These are phyloP conservation scores for Tenthredo scrophulariae DNA, from an alignment of 2,888 invertebrate genomes.

Conservation along the genomic window DNA sequence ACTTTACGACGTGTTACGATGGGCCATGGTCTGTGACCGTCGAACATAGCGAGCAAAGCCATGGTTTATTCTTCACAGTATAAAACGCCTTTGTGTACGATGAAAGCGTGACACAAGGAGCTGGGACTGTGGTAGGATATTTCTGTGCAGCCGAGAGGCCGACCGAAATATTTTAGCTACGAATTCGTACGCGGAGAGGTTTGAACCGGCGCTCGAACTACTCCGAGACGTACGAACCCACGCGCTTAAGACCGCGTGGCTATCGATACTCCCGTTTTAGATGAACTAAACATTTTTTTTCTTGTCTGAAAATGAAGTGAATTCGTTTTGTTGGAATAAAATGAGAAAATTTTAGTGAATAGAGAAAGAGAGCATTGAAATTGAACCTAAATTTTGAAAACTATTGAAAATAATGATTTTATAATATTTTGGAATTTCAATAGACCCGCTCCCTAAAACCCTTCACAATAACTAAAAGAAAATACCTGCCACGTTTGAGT, in stretches of 20 bases:
- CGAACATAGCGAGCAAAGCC: conserved; percentile 68
- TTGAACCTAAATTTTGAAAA: not conserved
- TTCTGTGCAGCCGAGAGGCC: not conserved
- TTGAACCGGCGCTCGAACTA: conserved; percentile 27
- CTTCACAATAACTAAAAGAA: too few species aligned
- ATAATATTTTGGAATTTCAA: too few species aligned
- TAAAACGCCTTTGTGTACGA: conserved; percentile 67
- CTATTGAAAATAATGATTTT: not conserved
- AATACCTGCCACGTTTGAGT: too few species aligned
- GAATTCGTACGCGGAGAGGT: conserved; percentile 11
- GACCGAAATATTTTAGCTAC: not conserved
- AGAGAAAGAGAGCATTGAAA: not conserved
- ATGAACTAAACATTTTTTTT: not conserved
- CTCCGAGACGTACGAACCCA: not conserved
- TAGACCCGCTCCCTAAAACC: too few species aligned
- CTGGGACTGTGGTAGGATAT: conserved; percentile 54
- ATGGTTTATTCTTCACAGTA: conserved; percentile 63
- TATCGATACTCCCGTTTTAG: not conserved
- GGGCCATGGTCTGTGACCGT: conserved; percentile 60
- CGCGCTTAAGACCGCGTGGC: conserved; percentile 25
- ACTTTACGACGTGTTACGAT: conserved; percentile 67
- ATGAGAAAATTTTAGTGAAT: not conserved
- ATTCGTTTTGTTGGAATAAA: not conserved
- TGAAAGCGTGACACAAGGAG: conserved; percentile 63
- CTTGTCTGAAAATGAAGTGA: not conserved